Evolutionary conservation across 2,113 vertebrate genomes (phyloP).

Genomic region (Scalopus aquaticus): DNA sequence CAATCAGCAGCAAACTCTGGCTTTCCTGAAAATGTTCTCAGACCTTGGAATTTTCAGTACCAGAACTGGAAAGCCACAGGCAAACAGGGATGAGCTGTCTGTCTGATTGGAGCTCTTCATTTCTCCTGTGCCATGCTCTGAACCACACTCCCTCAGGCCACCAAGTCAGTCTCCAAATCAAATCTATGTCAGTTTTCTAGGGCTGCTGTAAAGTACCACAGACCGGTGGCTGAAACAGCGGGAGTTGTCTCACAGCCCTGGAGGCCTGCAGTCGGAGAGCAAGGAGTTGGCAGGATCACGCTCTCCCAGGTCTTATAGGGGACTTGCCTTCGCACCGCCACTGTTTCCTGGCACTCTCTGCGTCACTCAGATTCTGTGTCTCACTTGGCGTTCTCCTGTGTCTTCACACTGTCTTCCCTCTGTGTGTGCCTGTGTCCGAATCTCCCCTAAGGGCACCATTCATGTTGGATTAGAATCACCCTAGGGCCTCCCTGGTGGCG

Average conservation of each 20-base stretch:
- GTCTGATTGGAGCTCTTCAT: background rate
- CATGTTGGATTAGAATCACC: background rate
- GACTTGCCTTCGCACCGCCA: background rate
- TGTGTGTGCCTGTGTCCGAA: background rate
- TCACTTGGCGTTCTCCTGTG: background rate
- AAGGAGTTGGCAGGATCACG: background rate
- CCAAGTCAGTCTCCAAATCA: background rate
- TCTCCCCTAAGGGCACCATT: background rate
- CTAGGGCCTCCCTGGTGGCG: no score
- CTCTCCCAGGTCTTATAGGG: background rate
- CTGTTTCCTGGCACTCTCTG: background rate
- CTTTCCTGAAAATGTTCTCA: background rate
- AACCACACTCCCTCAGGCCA: background rate
- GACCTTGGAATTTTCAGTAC: background rate
- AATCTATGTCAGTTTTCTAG: background rate
- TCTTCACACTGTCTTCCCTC: background rate
- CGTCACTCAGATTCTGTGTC: background rate
- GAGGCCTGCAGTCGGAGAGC: background rate
- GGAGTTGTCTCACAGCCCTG: background rate
- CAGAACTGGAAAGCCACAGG: background rate
- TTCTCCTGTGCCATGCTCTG: background rate
- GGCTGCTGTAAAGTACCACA: background rate
- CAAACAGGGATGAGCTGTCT: no score
- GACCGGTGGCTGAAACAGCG: background rate
- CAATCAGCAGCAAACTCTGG: background rate